Base-by-base conservation (phyloP, 1,140 invertebrate genomes). In the Paralvinella palmiformis region DNA sequence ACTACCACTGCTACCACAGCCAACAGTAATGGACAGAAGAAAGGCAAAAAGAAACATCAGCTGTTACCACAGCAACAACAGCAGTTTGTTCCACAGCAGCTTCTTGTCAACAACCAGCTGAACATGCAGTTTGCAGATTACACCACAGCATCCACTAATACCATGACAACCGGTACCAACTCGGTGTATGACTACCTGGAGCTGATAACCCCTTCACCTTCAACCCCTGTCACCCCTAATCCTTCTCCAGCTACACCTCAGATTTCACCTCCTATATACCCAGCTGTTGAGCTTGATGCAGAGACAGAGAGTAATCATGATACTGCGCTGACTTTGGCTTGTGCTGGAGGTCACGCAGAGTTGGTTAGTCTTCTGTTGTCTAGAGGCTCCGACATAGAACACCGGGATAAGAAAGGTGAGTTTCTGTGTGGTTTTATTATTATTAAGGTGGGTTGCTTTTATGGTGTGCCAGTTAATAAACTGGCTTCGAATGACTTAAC, bases 281-380 rank as follows among this genome's bases (percentile, higher is more conserved):
- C 64, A 22, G 65, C 67, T 1, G 64, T 72, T 29, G 69, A 72
- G 17, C 68, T 84, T 81, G 92, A 98, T 82, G 92, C 91, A 13
- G 92, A 96, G 81, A 99, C 96, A 0, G 95, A 98, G 75, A 94
- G 91, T 62, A 98, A 98, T 83, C 94, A 96, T 81, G 96, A 99
- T 79, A 99, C 96, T 27, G 94, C 96, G 35, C 83, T 99, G 31
- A 98, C 96, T 5, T 83, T 98, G 58, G 96, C 96, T 15, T 98
- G 95, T 83, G 92, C 94, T 65, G 95, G 94, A 62, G 96, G 96
- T 0, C 94, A 98, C 77, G 91, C 94, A 74, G 94, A 98, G 73
- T 84, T 98, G 0, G 94, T 97, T 5, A 90, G 92, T 77, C 83
- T 98, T 69, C 84, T 99, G 22, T 84, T 99, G 1, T 87, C 86